Percentiles rank a stretch among this genome's conserved stretches.
Conservation (phyloP, 2,888 invertebrate species). For the Coremacera marginata region DNA sequence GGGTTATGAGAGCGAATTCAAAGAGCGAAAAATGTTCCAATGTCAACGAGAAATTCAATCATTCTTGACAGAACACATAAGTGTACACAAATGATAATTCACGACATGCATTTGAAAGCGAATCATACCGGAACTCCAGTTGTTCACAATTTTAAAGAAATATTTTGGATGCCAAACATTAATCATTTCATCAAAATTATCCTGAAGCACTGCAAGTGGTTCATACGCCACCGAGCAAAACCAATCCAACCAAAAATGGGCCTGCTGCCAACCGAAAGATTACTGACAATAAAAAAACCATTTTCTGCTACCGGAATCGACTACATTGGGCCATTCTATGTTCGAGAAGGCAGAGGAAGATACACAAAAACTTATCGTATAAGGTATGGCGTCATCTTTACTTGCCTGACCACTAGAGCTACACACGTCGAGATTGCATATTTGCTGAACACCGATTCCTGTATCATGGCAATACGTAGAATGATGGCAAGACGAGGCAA, state of each 20-base stretch:
- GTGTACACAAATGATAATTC: conserved; percentile 6
- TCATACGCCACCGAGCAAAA: conserved; percentile 31
- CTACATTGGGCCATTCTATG: conserved; percentile 49
- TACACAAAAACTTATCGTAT: conserved; percentile 9
- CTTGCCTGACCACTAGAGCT: conserved; percentile 46
- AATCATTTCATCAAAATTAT: conserved; percentile 25
- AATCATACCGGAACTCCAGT: conserved; percentile 4
- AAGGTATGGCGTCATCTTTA: conserved; percentile 42
- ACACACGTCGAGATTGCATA: conserved; percentile 44
- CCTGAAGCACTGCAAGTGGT: conserved; percentile 28
- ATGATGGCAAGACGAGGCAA: conserved; percentile 44
- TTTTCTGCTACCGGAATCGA: conserved; percentile 51
- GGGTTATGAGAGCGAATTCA: conserved; percentile 2
- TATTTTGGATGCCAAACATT: conserved; percentile 20
- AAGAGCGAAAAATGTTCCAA: neutral
- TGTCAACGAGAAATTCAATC: neutral
- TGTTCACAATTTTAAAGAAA: conserved; percentile 9
- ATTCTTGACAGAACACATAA: neutral
- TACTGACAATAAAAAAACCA: too few species aligned
- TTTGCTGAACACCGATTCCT: conserved; percentile 37
- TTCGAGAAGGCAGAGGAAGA: conserved; percentile 23
- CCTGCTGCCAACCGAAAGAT: too few species aligned
- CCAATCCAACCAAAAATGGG: conserved; percentile 47
- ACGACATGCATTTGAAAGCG: conserved; percentile 7
- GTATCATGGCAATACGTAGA: conserved; percentile 42